phyloP scores from a whole-genome alignment of 2,797 vertebrate species.

The Falco columbarius region DNA sequence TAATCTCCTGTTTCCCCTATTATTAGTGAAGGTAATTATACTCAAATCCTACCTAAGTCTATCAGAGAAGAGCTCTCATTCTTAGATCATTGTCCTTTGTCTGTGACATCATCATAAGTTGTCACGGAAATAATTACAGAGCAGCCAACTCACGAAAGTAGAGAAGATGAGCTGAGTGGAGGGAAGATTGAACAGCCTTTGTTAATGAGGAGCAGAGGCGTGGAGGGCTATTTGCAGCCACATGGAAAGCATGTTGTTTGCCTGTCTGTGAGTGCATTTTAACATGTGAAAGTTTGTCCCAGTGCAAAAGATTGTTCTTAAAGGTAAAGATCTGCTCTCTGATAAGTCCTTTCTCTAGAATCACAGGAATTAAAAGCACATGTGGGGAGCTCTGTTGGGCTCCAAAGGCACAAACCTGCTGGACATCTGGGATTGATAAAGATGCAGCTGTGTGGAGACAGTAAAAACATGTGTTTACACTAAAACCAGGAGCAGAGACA shows the following conservation, averaged over 20 bases:
- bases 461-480: conserved; percentile 81
- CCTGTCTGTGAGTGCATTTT: conserved; percentile 5
- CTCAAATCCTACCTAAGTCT: conserved; percentile 5
- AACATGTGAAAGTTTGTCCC: conserved; percentile 49
- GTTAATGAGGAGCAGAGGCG: not conserved
- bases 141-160: not conserved
- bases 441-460: conserved; percentile 83
- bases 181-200: not conserved
- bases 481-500: conserved; percentile 79
- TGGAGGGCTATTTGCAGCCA: not conserved
- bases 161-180: conserved; percentile 1
- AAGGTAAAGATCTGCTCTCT: conserved; percentile 53
- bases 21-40: conserved; percentile 1
- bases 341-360: conserved; percentile 54
- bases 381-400: conserved; percentile 51
- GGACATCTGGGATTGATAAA: conserved; percentile 87
- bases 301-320: conserved; percentile 37
- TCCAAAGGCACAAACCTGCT: conserved; percentile 70
- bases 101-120: not conserved
- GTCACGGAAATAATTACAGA: conserved; percentile 21
- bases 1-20: conserved; percentile 14
- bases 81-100: not conserved
- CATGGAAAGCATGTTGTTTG: conserved; percentile 25
- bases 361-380: conserved; percentile 73
- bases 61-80: not conserved